phyloP scores from a whole-genome alignment of 2,888 invertebrate species.

The Parnassius apollo region DNA sequence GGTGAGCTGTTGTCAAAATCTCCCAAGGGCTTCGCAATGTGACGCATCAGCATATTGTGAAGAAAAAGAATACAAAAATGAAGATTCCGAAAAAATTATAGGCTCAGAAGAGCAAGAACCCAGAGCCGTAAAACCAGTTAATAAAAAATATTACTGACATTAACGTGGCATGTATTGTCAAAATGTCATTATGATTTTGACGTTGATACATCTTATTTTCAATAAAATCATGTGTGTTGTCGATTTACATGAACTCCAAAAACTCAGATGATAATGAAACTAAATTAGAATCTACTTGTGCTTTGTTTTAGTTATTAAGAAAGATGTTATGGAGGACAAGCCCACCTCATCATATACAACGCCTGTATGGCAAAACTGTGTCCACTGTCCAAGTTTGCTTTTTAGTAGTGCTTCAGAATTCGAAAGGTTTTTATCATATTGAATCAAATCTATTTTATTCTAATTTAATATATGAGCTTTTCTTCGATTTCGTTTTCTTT shows the following conservation, averaged over 20 bases:
- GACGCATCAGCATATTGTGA: too few species aligned
- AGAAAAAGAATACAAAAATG: too few species aligned
- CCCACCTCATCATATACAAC: constrained; percentile 51
- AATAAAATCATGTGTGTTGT: constrained; percentile 28
- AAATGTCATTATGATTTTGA: constrained; percentile 17
- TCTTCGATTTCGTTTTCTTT: constrained; percentile 4
- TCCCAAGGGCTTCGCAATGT: too few species aligned
- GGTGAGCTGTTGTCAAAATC: too few species aligned
- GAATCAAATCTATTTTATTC: constrained; percentile 21
- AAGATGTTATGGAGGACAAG: constrained; percentile 78
- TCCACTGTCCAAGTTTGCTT: constrained; percentile 81
- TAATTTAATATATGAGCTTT: not conserved
- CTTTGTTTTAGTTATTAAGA: constrained; percentile 31
- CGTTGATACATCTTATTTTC: constrained; percentile 19
- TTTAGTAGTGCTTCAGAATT: constrained; percentile 82
- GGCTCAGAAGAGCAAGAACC: too few species aligned
- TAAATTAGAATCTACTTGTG: constrained; percentile 21
- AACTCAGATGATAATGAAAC: constrained; percentile 34
- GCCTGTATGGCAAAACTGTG: constrained; percentile 83
- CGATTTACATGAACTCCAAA: constrained; percentile 27
- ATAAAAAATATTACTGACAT: constrained; percentile 6
- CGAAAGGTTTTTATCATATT: constrained; percentile 72
- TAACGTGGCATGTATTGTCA: constrained; percentile 20
- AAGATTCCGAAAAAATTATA: too few species aligned
- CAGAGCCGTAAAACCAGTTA: not conserved